These are phyloP conservation scores for Tokudaia tokunoshimensis DNA, from an alignment of 2,797 vertebrate species.

Conservation along the genomic window DNA sequence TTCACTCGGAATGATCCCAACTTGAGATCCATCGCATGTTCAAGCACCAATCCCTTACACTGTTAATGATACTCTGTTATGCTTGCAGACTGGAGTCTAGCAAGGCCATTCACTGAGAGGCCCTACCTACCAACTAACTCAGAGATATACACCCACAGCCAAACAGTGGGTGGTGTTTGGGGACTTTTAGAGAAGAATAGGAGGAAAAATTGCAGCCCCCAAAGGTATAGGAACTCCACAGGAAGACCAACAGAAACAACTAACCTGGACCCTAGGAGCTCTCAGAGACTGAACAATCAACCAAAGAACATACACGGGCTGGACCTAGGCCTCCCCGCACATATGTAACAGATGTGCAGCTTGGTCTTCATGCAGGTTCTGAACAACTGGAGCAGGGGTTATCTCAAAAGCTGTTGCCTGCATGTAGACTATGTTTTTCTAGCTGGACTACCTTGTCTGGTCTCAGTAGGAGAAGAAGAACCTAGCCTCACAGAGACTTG, in stretches of 20 bases:
- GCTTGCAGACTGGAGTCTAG: background rate
- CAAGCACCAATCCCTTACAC: background rate
- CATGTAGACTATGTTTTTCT: background rate
- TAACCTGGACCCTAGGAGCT: background rate
- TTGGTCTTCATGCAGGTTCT: background rate
- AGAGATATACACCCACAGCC: background rate
- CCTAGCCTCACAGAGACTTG: background rate
- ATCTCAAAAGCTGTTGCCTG: background rate
- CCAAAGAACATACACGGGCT: background rate
- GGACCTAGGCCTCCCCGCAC: background rate
- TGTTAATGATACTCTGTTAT: background rate
- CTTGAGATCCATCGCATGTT: background rate
- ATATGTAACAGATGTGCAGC: background rate
- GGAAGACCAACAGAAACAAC: background rate
- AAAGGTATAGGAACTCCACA: background rate
- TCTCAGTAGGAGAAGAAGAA: background rate
- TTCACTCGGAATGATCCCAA: background rate
- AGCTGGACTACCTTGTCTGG: background rate
- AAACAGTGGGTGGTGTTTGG: background rate
- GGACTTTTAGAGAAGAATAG: background rate
- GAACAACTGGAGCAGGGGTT: background rate
- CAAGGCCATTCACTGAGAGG: background rate
- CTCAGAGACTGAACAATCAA: background rate
- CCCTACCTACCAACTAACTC: background rate
- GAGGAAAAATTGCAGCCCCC: background rate